These are phyloP conservation scores for Eulemur coronatus DNA, from an alignment of 2,797 vertebrate species.

Conservation along the genomic window DNA sequence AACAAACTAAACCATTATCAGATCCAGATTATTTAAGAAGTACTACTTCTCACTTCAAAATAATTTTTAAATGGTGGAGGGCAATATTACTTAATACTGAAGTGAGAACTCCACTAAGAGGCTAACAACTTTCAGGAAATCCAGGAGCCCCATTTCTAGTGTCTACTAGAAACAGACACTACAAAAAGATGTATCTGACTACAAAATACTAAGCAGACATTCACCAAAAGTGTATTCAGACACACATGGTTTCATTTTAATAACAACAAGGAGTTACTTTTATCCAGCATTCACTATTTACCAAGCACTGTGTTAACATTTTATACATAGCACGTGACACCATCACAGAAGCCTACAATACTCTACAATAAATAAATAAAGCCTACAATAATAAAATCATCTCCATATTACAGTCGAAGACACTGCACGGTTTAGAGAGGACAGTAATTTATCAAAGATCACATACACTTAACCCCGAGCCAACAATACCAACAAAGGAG, in stretches of 20 bases:
- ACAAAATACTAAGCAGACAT: neutral
- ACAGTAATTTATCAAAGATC: neutral
- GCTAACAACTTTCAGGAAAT: conserved; percentile 6
- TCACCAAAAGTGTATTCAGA: neutral
- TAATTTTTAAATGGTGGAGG: neutral
- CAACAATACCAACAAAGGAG: neutral
- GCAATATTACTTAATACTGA: neutral
- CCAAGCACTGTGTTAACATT: neutral
- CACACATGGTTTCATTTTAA: neutral
- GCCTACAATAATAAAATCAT: neutral
- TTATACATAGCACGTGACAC: neutral
- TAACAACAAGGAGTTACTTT: neutral
- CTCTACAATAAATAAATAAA: neutral
- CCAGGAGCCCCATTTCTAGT: neutral
- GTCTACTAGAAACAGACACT: neutral
- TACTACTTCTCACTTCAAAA: neutral
- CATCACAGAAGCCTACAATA: neutral
- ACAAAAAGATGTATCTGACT: neutral
- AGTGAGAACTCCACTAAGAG: neutral
- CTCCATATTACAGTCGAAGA: neutral
- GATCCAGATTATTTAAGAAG: neutral
- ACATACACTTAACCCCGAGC: neutral
- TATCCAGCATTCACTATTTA: neutral
- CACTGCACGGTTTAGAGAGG: neutral
- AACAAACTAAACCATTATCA: neutral